Conservation (phyloP, 30 jellyfish, hydroid and myxozoan genomes). For the Clytia hemisphaerica region DNA sequence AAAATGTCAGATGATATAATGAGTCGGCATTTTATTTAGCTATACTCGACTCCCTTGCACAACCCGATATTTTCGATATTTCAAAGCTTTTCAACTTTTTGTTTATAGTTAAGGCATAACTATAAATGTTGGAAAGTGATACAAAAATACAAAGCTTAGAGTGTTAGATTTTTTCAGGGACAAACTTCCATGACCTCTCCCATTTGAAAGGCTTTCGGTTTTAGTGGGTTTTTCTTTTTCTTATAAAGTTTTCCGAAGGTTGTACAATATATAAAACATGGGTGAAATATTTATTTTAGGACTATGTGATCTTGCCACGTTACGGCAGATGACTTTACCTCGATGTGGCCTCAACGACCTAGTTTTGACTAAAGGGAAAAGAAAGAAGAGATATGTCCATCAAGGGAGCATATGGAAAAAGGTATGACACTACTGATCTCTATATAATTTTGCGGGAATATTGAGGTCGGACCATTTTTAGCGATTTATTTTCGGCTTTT, state of each 20-base stretch:
- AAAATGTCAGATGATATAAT: too few species aligned
- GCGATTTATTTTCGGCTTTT: too few species aligned
- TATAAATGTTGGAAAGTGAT: neutral
- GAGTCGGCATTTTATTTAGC: too few species aligned
- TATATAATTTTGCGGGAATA: too few species aligned
- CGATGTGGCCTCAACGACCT: constrained; percentile 66
- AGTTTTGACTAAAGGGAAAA: neutral
- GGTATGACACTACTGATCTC: constrained; percentile 2
- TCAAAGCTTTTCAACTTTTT: too few species aligned
- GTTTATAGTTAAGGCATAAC: neutral
- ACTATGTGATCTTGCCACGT: constrained; percentile 43
- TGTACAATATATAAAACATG: neutral
- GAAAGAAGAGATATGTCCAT: constrained; percentile 46
- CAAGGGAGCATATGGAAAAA: constrained; percentile 62
- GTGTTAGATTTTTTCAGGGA: neutral
- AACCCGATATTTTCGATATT: too few species aligned
- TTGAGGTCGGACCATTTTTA: too few species aligned
- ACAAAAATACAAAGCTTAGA: neutral
- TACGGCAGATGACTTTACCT: constrained; percentile 30
- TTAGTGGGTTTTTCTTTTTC: neutral
- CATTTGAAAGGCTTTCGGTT: neutral
- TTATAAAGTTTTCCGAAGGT: too few species aligned
- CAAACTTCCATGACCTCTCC: neutral
- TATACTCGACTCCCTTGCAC: too few species aligned
- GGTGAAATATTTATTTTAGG: constrained; percentile 15